Evolutionary conservation across 2,113 vertebrate species (phyloP), one percentile per base, ranked within the genome.

Genomic region (Oxygymnocypris stewartii): DNA sequence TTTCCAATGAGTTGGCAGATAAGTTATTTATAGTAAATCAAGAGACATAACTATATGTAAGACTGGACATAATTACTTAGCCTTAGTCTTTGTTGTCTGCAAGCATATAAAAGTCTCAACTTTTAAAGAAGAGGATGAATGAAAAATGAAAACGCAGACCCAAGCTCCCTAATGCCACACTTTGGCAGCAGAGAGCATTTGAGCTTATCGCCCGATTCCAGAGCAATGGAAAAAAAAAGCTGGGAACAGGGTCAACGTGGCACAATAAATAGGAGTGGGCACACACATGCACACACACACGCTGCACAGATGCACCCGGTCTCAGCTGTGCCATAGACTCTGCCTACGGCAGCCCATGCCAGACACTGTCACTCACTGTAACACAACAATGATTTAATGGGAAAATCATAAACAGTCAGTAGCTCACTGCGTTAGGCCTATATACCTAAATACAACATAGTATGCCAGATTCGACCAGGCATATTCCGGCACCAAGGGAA

Each of bases 201-300:
- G 76, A 84, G 86, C 84, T 89, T 89, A 89, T 89, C 86, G 4
- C 57, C 47, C 73, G 25, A 51, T 79, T 80, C 42, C 88, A 89
- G 88, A 84, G 81, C 85, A 85, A 54, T 81, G 81, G 86, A 69
- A 86, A 61, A 37, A n/a, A 63, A 77, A 74, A 77, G 84, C 87
- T 77, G 44, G 80, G 84, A 87, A 84, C 79, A 79, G 83, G 85
- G 88, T 88, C 88, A 84, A 84, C 23, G 77, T 82, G 77, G 54
- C 78, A 84, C 67, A 67, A 76, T 82, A 65, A 85, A 88, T 49
- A 80, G 28, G 20, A 80, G 63, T 47, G 49, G 74, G 42, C 42
- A 6, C 87, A 84, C 69, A 65, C 77, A 23, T 47, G 18, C 74
- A 63, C 84, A 85, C n/a, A n/a, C 76, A 76, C 69, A 81, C 54